These are phyloP conservation scores for Hippopotamyrus pictus DNA, from an alignment of 2,797 vertebrate species.

Conservation along the genomic window DNA sequence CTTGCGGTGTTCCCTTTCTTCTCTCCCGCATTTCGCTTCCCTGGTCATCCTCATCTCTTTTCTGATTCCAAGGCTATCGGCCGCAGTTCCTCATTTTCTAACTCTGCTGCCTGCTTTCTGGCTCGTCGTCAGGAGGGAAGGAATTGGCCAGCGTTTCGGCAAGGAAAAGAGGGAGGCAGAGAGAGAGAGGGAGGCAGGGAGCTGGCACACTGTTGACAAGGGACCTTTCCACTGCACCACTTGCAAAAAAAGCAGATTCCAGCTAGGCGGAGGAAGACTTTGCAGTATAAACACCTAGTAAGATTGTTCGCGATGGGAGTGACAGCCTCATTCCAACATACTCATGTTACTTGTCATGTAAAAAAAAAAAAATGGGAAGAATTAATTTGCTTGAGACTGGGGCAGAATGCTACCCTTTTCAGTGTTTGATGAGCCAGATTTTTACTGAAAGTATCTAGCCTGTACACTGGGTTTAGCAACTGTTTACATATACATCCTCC, in stretches of 20 bases:
- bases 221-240: neutral
- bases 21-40: neutral
- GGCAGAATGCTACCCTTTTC: neutral
- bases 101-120: constrained; percentile 25
- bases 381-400: neutral
- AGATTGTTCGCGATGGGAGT: neutral
- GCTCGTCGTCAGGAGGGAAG: constrained; percentile 4
- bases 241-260: neutral
- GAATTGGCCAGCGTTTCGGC: neutral
- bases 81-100: constrained; percentile 22
- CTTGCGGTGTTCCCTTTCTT: constrained; percentile 25
- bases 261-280: neutral
- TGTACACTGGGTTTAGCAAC: neutral
- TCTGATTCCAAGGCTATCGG: constrained; percentile 29
- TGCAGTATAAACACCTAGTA: neutral
- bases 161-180: neutral
- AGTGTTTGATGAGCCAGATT: neutral
- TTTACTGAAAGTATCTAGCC: neutral
- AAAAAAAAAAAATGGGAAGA: neutral
- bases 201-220: constrained; percentile 22
- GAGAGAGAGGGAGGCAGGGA: neutral
- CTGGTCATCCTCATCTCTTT: constrained; percentile 28
- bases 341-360: neutral
- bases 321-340: neutral
- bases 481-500: neutral